These are phyloP conservation scores for Ictalurus punctatus DNA, from an alignment of 2,113 vertebrate genomes.

Conservation along the genomic window DNA sequence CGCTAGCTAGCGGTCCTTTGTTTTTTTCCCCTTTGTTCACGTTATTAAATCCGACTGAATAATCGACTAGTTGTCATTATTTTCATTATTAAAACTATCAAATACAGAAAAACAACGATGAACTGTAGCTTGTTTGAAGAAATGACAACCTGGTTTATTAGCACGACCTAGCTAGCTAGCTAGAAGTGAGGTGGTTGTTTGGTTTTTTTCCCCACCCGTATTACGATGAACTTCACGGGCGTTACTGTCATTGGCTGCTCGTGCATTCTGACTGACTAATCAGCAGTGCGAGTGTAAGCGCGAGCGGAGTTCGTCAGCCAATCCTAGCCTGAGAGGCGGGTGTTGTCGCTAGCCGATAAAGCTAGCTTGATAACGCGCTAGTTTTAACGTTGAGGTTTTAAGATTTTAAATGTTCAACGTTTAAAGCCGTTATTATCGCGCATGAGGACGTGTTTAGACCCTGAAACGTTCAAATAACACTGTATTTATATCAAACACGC, in stretches of 20 bases:
- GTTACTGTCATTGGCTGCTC: background rate
- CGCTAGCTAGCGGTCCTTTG: background rate
- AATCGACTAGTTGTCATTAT: background rate
- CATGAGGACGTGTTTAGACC: background rate
- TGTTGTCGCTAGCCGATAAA: background rate
- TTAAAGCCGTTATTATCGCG: background rate
- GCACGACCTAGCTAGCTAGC: background rate
- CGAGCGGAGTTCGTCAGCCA: background rate
- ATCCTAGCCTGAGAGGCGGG: background rate
- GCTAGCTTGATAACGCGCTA: background rate
- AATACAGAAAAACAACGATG: background rate
- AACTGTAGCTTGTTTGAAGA: background rate
- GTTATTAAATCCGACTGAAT: background rate
- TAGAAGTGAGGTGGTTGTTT: background rate
- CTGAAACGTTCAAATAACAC: background rate
- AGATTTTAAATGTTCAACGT: too few species aligned
- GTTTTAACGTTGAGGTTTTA: background rate
- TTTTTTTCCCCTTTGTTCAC: too few species aligned
- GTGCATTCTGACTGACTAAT: background rate
- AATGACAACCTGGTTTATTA: background rate
- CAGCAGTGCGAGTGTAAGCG: background rate
- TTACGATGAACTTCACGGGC: background rate
- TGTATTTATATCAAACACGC: background rate
- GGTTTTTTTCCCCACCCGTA: background rate
- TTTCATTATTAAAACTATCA: too few species aligned